A percentile compares a stretch with the other conserved stretches of the same genome.
phyloP scores from a whole-genome alignment of 2,888 invertebrate genomes.

The Chouioia cunea region DNA sequence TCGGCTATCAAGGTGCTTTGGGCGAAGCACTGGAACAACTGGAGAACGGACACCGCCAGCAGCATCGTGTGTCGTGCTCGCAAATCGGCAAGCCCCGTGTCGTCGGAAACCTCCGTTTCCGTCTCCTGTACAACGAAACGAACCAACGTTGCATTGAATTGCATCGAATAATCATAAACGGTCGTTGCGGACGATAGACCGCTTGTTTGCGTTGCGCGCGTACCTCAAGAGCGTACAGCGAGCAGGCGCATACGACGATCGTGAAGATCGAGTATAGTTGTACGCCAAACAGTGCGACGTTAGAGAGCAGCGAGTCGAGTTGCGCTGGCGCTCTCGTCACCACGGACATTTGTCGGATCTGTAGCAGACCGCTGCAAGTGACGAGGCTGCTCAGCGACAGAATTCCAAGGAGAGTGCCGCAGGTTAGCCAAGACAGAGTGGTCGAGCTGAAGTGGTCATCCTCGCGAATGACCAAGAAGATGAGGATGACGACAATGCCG shows the following conservation, averaged over 20 bases:
- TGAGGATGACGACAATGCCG: conserved; percentile 70
- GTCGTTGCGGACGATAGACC: too few species aligned
- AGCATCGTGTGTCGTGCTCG: conserved; percentile 67
- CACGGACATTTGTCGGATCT: conserved; percentile 68
- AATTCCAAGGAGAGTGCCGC: conserved; percentile 69
- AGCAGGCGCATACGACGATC: conserved; percentile 68
- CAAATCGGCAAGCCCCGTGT: conserved; percentile 52
- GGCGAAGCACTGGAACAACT: conserved; percentile 68
- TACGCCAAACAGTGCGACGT: conserved; percentile 68
- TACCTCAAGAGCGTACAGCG: conserved; percentile 54
- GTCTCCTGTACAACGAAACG: too few species aligned
- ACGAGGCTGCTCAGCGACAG: conserved; percentile 66
- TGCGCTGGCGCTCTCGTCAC: conserved; percentile 65
- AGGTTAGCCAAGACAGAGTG: conserved; percentile 70
- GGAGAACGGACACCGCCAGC: conserved; percentile 67
- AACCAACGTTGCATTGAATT: too few species aligned
- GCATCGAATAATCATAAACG: too few species aligned
- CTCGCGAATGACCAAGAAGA: conserved; percentile 71
- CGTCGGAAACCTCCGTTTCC: conserved; percentile 20
- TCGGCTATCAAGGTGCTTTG: conserved; percentile 70
- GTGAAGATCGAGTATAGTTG: conserved; percentile 70
- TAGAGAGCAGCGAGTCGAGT: conserved; percentile 68
- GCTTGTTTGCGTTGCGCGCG: not conserved
- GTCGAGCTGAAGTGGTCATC: conserved; percentile 69
- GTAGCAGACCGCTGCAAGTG: conserved; percentile 68